phyloP scores from a whole-genome alignment of 1,140 invertebrate species.

The Zaprionus davidi region DNA sequence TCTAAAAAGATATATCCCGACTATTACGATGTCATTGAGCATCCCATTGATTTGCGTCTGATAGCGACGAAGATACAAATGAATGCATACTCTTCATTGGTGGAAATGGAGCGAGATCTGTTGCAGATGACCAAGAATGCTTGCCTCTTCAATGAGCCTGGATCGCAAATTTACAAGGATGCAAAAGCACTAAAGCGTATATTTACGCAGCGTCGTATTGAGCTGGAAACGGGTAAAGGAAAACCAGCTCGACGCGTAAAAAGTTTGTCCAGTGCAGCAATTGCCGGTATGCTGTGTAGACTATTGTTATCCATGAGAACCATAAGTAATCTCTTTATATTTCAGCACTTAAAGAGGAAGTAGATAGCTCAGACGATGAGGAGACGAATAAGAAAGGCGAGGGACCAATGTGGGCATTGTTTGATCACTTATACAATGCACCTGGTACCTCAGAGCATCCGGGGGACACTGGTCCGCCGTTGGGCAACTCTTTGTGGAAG shows the following conservation, averaged over 20 bases:
- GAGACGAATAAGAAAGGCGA: constrained; percentile 84
- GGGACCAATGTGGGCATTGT: constrained; percentile 86
- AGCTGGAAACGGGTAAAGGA: constrained; percentile 83
- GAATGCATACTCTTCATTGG: constrained; percentile 90
- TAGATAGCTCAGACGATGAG: constrained; percentile 81
- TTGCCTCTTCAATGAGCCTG: constrained; percentile 97
- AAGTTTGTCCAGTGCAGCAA: constrained; percentile 68
- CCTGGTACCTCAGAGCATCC: constrained; percentile 83
- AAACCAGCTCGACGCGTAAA: constrained; percentile 64
- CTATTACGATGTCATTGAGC: constrained; percentile 98
- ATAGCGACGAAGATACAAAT: constrained; percentile 96
- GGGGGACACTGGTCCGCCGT: constrained; percentile 86
- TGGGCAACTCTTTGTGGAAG: constrained; percentile 96
- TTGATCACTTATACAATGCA: constrained; percentile 85
- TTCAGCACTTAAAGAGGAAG: constrained; percentile 76
- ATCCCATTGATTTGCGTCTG: constrained; percentile 97
- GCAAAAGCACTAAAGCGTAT: constrained; percentile 95
- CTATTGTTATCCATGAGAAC: not conserved
- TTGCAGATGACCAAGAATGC: constrained; percentile 97
- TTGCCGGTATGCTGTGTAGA: constrained; percentile 51
- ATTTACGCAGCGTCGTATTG: constrained; percentile 85
- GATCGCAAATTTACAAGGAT: constrained; percentile 98
- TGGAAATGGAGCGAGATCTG: constrained; percentile 96
- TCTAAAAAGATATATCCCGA: constrained; percentile 97
- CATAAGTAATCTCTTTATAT: not conserved